Percentiles rank a stretch among this genome's conserved stretches.
These are phyloP conservation scores for Botia kubotai DNA, from an alignment of 2,797 vertebrate species.

Conservation along the genomic window DNA sequence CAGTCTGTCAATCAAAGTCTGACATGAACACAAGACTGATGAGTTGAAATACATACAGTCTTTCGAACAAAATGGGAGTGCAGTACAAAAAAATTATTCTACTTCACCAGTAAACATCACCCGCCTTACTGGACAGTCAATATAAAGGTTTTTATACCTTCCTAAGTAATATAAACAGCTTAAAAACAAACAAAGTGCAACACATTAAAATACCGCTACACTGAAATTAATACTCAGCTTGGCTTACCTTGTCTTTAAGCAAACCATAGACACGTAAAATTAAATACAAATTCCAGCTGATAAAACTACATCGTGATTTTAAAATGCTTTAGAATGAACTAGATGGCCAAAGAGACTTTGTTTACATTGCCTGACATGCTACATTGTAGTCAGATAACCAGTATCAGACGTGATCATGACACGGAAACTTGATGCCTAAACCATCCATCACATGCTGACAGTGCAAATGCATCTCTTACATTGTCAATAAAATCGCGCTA, in stretches of 20 bases:
- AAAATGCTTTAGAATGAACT: not conserved
- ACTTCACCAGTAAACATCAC: no score
- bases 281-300: not conserved
- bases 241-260: not conserved
- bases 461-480: not conserved
- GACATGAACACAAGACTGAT: not conserved
- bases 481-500: not conserved
- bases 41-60: no score
- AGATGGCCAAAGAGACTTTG: not conserved
- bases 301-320: not conserved
- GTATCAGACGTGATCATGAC: constrained; percentile 1
- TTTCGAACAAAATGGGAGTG: not conserved
- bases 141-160: no score
- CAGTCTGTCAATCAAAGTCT: not conserved
- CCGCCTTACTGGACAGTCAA: no score
- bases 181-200: no score
- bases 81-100: no score
- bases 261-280: not conserved
- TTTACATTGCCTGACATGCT: constrained; percentile 6
- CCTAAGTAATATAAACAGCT: no score
- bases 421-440: not conserved
- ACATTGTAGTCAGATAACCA: constrained; percentile 4
- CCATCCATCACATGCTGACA: not conserved
- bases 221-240: no score
- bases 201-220: no score